phyloP scores from a whole-genome alignment of 53 echinoderm and acorn worm species.

The Patiria pectinifera region DNA sequence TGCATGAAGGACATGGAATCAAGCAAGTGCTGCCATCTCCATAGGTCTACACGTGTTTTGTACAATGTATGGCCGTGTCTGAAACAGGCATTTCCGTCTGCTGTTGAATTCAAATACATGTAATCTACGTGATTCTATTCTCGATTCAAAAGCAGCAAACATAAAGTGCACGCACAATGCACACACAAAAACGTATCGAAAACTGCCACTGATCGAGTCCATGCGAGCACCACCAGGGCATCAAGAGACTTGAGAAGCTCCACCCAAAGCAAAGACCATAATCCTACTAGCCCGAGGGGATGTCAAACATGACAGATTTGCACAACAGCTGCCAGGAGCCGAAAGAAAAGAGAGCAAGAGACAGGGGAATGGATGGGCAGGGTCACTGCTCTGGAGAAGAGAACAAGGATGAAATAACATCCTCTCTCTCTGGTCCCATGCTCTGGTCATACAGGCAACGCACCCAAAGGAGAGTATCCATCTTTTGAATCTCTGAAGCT shows the following conservation, averaged over 20 bases:
- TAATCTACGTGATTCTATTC: too few species aligned
- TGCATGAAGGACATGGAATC: too few species aligned
- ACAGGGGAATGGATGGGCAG: background rate
- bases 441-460: background rate
- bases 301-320: conserved; percentile 6
- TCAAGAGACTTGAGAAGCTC: background rate
- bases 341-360: background rate
- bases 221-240: background rate
- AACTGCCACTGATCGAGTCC: background rate
- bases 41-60: too few species aligned
- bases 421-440: background rate
- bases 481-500: background rate
- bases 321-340: background rate
- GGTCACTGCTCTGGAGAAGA: conserved; percentile 14
- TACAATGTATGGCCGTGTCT: too few species aligned
- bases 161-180: background rate
- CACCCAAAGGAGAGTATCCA: conserved; percentile 1
- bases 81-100: too few species aligned
- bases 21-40: too few species aligned
- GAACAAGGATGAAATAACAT: conserved; percentile 53
- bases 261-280: background rate
- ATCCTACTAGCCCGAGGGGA: background rate
- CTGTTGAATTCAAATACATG: too few species aligned
- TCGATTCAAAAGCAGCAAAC: too few species aligned
- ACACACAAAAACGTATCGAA: background rate